Evolutionary conservation across 2,113 vertebrate genomes (phyloP).

Genomic region (Uropsilus gracilis): DNA sequence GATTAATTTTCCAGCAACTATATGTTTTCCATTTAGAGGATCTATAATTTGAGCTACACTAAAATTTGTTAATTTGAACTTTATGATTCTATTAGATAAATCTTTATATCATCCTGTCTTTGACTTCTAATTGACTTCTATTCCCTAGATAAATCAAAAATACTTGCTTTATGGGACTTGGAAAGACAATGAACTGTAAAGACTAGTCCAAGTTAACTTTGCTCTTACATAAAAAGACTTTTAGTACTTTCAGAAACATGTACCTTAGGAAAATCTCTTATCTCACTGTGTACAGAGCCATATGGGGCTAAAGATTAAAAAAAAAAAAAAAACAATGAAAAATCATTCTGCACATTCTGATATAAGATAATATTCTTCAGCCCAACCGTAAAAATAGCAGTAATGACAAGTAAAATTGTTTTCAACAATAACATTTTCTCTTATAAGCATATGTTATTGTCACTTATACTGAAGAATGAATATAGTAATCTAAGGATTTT

Average conservation of each 20-base stretch:
- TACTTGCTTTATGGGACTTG: not conserved
- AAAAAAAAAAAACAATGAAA: slow-evolving; percentile 16
- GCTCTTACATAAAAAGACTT: not conserved
- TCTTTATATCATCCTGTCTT: not conserved
- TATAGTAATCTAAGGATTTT: not conserved
- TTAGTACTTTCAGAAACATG: not conserved
- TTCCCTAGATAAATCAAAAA: not conserved
- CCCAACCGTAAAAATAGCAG: not conserved
- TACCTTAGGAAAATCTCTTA: not conserved
- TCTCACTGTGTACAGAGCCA: not conserved
- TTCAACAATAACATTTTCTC: not conserved
- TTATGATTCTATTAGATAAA: not conserved
- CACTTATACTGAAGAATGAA: slow-evolving; percentile 23
- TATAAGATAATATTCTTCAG: slow-evolving; percentile 17
- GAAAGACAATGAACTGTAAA: not conserved
- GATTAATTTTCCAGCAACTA: not conserved
- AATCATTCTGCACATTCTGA: not conserved
- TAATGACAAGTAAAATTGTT: not conserved
- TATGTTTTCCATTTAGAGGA: not conserved
- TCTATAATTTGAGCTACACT: not conserved
- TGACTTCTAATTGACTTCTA: not conserved
- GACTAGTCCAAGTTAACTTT: not conserved
- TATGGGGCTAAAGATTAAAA: slow-evolving; percentile 23
- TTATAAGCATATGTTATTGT: not conserved
- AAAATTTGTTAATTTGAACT: not conserved